A percentile compares a stretch with the other conserved stretches of the same genome.
These are phyloP conservation scores for Aporophyla nigra DNA, from an alignment of 2,888 invertebrate species.

Conservation along the genomic window DNA sequence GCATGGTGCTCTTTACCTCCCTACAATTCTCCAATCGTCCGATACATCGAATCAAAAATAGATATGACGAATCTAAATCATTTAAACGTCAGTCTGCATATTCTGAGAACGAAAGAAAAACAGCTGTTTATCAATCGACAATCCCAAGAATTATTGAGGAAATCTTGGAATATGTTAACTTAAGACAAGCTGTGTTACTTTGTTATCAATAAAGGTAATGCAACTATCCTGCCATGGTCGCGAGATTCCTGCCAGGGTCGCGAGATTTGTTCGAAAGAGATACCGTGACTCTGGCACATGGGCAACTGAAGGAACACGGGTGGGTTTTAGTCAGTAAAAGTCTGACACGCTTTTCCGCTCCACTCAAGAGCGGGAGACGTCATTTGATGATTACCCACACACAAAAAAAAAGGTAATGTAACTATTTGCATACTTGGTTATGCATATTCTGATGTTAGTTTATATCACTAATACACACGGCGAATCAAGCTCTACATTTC, in stretches of 20 bases:
- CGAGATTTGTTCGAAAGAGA: too few relatives aligned
- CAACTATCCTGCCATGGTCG: too few relatives aligned
- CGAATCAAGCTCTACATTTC: too few relatives aligned
- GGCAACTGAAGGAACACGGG: too few relatives aligned
- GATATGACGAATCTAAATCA: constrained; percentile 51
- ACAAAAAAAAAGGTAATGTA: constrained; percentile 13
- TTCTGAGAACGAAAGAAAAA: constrained; percentile 42
- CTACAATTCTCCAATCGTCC: constrained; percentile 2
- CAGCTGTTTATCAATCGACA: constrained; percentile 45
- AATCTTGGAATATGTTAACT: constrained; percentile 26
- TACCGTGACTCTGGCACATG: too few relatives aligned
- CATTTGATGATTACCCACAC: too few relatives aligned
- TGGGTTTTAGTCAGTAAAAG: too few relatives aligned
- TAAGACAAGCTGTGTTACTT: background rate
- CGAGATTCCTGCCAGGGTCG: too few relatives aligned
- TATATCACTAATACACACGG: background rate
- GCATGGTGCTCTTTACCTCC: background rate
- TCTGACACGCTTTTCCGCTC: too few relatives aligned
- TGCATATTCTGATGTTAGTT: constrained; percentile 1
- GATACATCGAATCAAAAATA: constrained; percentile 36
- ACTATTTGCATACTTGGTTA: constrained; percentile 12
- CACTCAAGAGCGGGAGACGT: too few relatives aligned
- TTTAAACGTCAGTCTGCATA: constrained; percentile 25
- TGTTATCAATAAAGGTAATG: constrained; percentile 15
- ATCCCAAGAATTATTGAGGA: constrained; percentile 38